Evolutionary conservation across 2,113 vertebrate genomes (phyloP).

Genomic region (Archocentrus centrarchus): DNA sequence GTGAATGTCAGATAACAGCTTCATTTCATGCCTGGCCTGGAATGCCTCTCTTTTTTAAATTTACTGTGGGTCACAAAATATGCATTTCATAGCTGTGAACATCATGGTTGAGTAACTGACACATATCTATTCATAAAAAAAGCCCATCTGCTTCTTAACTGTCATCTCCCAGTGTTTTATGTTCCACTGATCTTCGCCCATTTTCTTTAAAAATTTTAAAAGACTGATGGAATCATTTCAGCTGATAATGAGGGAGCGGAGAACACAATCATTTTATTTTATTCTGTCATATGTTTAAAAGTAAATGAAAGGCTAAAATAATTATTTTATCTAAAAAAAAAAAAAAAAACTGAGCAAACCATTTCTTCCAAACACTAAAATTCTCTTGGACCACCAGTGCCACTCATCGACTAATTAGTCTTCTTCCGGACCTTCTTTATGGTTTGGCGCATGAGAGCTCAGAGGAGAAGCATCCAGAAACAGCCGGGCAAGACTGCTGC

Average conservation of each 20-base stretch:
- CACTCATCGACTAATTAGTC: constrained; percentile 62
- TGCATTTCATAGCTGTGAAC: constrained; percentile 52
- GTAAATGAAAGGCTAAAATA: constrained; percentile 11
- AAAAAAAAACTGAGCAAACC: constrained; percentile 20
- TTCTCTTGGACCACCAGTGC: constrained; percentile 21
- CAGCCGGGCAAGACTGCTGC: constrained; percentile 48
- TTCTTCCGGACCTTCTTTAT: constrained; percentile 52
- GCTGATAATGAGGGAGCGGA: constrained; percentile 19
- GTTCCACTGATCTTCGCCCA: constrained; percentile 34
- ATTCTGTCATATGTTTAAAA: neutral
- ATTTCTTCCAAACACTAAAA: constrained; percentile 28
- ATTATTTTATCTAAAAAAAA: neutral
- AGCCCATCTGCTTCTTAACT: constrained; percentile 14
- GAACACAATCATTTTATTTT: constrained; percentile 1
- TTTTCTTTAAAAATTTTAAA: constrained; percentile 31
- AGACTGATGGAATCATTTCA: constrained; percentile 7
- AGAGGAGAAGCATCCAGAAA: constrained; percentile 56
- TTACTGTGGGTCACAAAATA: constrained; percentile 52
- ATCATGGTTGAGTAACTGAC: constrained; percentile 24
- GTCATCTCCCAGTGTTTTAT: constrained; percentile 46
- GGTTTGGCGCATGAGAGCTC: constrained; percentile 41
- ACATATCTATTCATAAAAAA: constrained; percentile 28
- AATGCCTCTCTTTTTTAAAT: constrained; percentile 53
- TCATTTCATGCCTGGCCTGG: constrained; percentile 59
- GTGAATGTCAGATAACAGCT: constrained; percentile 61